These are phyloP conservation scores for Tichodroma muraria DNA, from an alignment of 2,113 vertebrate genomes.

Conservation along the genomic window DNA sequence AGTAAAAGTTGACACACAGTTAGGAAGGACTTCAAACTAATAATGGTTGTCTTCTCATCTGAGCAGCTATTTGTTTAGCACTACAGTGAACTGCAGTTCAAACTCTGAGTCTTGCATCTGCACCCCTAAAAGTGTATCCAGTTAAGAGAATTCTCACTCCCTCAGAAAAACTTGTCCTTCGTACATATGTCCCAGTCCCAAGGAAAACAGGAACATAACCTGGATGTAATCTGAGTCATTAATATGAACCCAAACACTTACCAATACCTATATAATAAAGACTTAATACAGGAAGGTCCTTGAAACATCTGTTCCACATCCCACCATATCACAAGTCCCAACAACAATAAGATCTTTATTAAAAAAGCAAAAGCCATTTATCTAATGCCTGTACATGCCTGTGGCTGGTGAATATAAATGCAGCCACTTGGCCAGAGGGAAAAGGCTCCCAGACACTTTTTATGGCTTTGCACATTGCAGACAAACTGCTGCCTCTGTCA, in stretches of 20 bases:
- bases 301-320: neutral
- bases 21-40: neutral
- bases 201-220: neutral
- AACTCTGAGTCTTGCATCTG: neutral
- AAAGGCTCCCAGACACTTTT: neutral
- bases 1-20: neutral
- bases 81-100: neutral
- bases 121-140: neutral
- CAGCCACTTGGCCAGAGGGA: neutral
- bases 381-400: neutral
- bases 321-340: neutral
- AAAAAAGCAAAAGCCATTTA: neutral
- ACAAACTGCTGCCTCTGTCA: neutral
- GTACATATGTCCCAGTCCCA: neutral
- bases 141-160: neutral
- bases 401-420: neutral
- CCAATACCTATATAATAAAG: neutral
- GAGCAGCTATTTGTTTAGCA: neutral
- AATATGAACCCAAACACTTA: neutral
- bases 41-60: neutral
- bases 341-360: neutral
- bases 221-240: neutral
- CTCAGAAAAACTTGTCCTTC: neutral
- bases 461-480: neutral
- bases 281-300: neutral